phyloP scores from a whole-genome alignment of 2,113 vertebrate genomes.

The Istiophorus platypterus region DNA sequence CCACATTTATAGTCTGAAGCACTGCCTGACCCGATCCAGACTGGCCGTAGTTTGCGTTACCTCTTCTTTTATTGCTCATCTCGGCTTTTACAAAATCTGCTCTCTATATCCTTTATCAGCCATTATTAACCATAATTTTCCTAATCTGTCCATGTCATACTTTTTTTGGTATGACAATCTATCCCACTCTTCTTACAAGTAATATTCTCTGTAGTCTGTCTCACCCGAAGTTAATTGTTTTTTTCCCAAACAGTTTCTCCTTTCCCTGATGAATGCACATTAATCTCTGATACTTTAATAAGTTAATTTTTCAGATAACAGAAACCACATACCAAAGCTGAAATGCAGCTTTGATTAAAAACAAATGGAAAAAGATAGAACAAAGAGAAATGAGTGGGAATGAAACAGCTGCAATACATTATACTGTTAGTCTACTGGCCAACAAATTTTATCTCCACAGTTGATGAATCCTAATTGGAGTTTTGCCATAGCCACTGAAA shows the following conservation, averaged over 20 bases:
- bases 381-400: neutral
- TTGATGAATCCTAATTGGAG: neutral
- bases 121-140: neutral
- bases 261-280: neutral
- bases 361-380: neutral
- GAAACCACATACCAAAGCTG: neutral
- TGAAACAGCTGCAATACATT: neutral
- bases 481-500: neutral
- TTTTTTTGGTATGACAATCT: neutral
- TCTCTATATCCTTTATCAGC: neutral
- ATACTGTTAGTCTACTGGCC: neutral
- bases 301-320: neutral
- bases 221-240: no score
- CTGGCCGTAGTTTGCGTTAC: neutral
- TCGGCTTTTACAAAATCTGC: slow-evolving; percentile 10
- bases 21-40: slow-evolving; percentile 14
- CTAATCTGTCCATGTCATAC: no score
- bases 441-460: neutral
- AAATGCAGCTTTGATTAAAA: neutral
- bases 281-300: neutral
- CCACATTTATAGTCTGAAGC: slow-evolving; percentile 4
- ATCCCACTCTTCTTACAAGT: no score
- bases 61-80: neutral
- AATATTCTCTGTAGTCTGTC: neutral
- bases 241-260: no score